Evolutionary conservation across 1,140 invertebrate genomes (phyloP), one percentile per base, ranked within the genome.

Genomic region (Drosophila rufa): DNA sequence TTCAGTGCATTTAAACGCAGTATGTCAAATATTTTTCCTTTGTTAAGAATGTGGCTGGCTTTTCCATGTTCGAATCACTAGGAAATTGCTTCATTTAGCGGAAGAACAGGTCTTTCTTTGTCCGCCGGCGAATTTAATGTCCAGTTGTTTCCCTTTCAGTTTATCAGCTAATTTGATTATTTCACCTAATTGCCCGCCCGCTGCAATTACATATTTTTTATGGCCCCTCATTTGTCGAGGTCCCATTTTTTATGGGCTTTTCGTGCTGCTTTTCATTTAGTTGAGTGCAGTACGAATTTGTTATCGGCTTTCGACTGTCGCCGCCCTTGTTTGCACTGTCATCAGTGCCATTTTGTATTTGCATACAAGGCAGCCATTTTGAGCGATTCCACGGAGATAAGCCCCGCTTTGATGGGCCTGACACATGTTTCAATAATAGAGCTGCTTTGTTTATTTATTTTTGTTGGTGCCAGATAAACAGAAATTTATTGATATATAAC

Each of bases 141-240:
- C 45, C 79, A 40, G 56, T n/a, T 58, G 60, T 47, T 67, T 51
- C 50, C 42, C 51, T 61, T 75, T 58, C 59, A 58, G 56, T 55
- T 86, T 83, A 86, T 89, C 84, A 42, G 60, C 51, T 86, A 91
- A 91, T 91, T 86, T 75, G 77, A 80, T 91, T 91, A 86, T 91
- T 68, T 69, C 80, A 91, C 74, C 67, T 66, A 82, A 86, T 86
- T 71, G 45, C 50, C 36, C 50, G 30, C 17, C 46, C 48, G 60
- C 46, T 4, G 68, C 64, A 83, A 84, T 89, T 75, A 75, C 55
- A 40, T 60, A 73, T 58, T 76, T 80, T 82, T 75, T 70, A 75
- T 66, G 65, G 25, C 46, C 50, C 15, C 27, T 61, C 73, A 79
- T 75, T 80, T 77, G 61, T 56, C 40, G 40, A 19, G 22, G 8